Evolutionary conservation across 2,113 vertebrate species (phyloP).

Genomic region (Strigops habroptila): DNA sequence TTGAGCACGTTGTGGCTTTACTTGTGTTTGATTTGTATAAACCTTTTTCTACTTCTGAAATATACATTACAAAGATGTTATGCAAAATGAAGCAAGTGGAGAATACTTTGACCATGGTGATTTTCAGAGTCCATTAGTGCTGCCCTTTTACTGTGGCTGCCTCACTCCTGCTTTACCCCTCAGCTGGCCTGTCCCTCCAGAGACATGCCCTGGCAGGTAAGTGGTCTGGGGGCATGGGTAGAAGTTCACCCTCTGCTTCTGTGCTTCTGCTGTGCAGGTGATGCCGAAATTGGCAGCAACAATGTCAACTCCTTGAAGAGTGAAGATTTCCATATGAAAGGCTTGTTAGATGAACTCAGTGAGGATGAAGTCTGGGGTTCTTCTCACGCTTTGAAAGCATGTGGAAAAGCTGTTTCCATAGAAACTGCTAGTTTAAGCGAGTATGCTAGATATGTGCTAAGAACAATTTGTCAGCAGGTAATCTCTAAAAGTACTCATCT

Average conservation of each 20-base stretch:
- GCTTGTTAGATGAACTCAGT: constrained; percentile 54
- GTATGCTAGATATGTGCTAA: constrained; percentile 74
- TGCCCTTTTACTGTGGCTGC: background rate
- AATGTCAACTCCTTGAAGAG: constrained; percentile 54
- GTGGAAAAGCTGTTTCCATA: constrained; percentile 67
- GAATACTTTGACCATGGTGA: background rate
- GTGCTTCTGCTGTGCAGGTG: constrained; percentile 60
- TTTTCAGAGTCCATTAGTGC: background rate
- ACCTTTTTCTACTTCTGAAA: background rate
- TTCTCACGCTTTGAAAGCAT: constrained; percentile 43
- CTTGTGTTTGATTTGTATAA: background rate
- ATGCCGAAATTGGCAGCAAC: constrained; percentile 72
- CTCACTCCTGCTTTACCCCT: background rate
- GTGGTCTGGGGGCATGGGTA: background rate
- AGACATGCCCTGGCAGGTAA: background rate
- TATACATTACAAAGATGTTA: background rate
- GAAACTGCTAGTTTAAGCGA: constrained; percentile 76
- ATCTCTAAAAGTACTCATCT: background rate
- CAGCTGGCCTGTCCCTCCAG: background rate
- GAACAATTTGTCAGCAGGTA: constrained; percentile 80
- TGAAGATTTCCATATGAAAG: constrained; percentile 59
- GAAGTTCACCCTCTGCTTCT: background rate
- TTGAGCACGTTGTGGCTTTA: background rate
- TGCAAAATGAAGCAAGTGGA: background rate
- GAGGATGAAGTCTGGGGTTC: constrained; percentile 65